Base-by-base conservation (phyloP, 2,113 vertebrate genomes). In the Bambusicola thoracicus region DNA sequence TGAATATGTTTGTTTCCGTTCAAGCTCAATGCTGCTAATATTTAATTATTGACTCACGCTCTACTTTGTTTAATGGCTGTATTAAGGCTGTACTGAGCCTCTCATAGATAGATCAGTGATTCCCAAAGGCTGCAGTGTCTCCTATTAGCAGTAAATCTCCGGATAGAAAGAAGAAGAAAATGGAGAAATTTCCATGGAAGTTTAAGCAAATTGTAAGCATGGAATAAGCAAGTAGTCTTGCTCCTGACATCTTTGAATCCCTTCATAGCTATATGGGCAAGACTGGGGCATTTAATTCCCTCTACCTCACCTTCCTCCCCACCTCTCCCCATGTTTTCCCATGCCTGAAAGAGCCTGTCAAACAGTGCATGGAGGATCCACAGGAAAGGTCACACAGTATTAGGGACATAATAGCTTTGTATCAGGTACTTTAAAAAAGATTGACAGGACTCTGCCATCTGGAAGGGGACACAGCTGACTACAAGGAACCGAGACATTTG, bases 1-100 rank as follows among this genome's bases (percentile, higher is more conserved):
- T 36, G 24, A 14, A 22, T 63, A 24, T 11, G 11, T 43, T 58
- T 1, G 22, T 81, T 66, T 81, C 55, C 63, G 38, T 19, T 21
- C 27, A 53, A n/a, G 32, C 46, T 75, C 34, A 55, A 1, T 49
- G 59, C 41, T 74, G 40, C 49, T 81, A 48, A 25, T 67, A 74
- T 17, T 48, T 62, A 78, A 30, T 87, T 80, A 83, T 34, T 77
- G 67, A 14, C 4, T 34, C 81, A 66, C 51, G 18, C 20, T 70
- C 7, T 59, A 21, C 27, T 67, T 74, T 8, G 27, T 81, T 78
- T 87, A 29, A 21, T 81, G 75, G 21, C 41, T 85, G 55, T 29
- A 20, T n/a, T n/a, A n/a, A n/a, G 38, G 38, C 38, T 40, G 38
- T 40, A 40, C 19, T 51, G 58, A 93, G 87, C 0, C 0, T 66